Evolutionary conservation across 2,888 invertebrate species (phyloP), one percentile per base, ranked within the genome.

Genomic region (Cerastoderma edule): DNA sequence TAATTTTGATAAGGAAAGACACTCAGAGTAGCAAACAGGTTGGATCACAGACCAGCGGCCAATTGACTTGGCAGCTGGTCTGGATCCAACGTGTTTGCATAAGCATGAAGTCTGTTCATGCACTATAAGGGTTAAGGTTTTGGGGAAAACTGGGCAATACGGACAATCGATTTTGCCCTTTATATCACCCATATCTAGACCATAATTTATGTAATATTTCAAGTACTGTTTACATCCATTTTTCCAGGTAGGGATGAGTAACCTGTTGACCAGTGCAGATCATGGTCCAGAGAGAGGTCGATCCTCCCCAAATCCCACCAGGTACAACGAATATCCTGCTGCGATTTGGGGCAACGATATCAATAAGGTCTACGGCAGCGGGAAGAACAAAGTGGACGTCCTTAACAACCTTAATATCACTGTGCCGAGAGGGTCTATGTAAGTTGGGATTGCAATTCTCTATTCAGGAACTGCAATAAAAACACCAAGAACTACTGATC

Each of bases 381-480:
- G 96, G 92, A 97, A 96, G 92, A 95, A 96, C 88, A 96, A 96
- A 69, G 96, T 97, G 92, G 96, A 96, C 86, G 97, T 98, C 57
- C 94, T 98, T 80, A 96, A 96, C 91, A 96, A 97, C 93, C 95
- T 98, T 80, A 96, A 96, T 93, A 97, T 98, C 96, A 97, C 97
- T 72, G 98, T 98, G 80, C 96, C 96, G 87, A 97, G 97, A 93
- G 98, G 98, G 89, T 96, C 97, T 83, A 98, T 98, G 98, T 98
- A 93, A 97, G 97, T 95, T 57, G n/a, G n/a, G n/a, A 44, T 44
- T 13, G 13, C 44, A 44, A 16, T 44, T 13, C 10, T 44, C 44
- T n/a, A n/a, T n/a, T n/a, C n/a, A n/a, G n/a, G n/a, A n/a, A n/a
- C n/a, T n/a, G n/a, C n/a, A n/a, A n/a, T n/a, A n/a, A n/a, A n/a